Evolutionary conservation across 2,113 vertebrate genomes (phyloP), one percentile per base, ranked within the genome.

Genomic region (Brachyhypopomus gauderio): DNA sequence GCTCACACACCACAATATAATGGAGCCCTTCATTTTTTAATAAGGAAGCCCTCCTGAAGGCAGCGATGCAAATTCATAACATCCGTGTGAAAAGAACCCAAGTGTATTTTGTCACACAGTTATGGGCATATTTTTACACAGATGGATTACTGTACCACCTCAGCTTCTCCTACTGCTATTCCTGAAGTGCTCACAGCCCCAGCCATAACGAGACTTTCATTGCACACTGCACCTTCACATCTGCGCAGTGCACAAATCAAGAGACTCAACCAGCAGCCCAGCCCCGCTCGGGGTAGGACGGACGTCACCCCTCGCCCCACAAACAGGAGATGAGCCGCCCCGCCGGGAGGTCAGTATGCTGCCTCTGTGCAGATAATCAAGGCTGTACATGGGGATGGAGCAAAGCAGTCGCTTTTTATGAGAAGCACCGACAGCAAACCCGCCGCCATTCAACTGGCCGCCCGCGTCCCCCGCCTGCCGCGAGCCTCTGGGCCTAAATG

Each of bases 401-500:
- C 19, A 60, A 17, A 64, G 63, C 59, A 63, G 36, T n/a, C 17
- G 67, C 72, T n/a, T 63, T 83, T 85, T 81, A 85, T 82, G 66
- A 83, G 81, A 78, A 45, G 30, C 36, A 74, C 72, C 81, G 73
- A 56, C 72, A 80, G 81, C 75, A 81, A 67, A 27, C 79, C 55
- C 58, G 60, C 55, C 67, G 58, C 72, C 75, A 73, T 86, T 79
- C 80, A 67, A 56, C 23, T 36, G 36, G 75, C 71, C 58, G 55
- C 41, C 70, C 45, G 22, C 84, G 73, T 85, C 85, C 77, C 30
- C 12, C 58, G 63, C 70, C 45, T 78, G 41, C 60, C 27, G 41
- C 75, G 48, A 75, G 78, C 60, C 62, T 74, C 72, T 12, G 20
- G 75, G 78, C 69, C 83, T 86, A 86, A 86, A 86, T 86, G 80